phyloP scores from a whole-genome alignment of 2,888 invertebrate genomes.

The Sinodicranocentrus sp. region DNA sequence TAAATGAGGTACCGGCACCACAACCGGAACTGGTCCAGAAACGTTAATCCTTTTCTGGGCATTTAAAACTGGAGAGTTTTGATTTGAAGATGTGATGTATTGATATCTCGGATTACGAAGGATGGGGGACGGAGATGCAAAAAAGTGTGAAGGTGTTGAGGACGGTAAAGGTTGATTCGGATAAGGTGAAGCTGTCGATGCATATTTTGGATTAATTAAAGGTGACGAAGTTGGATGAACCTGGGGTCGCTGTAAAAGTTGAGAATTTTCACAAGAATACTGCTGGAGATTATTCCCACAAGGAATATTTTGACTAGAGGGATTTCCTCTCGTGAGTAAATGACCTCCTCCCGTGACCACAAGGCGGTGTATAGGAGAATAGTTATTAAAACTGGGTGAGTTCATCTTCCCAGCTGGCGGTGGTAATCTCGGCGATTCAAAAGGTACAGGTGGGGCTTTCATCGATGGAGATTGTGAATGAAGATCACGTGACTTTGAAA shows the following conservation, averaged over 20 bases:
- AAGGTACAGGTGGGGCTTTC: conserved; percentile 37
- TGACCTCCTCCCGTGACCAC: conserved; percentile 75
- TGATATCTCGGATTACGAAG: conserved; percentile 75
- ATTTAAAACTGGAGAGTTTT: conserved; percentile 76
- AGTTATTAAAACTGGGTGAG: conserved; percentile 76
- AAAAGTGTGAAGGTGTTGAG: conserved; percentile 35
- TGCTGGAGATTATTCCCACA: conserved; percentile 1
- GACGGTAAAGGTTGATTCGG: conserved; percentile 10
- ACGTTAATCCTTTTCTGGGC: conserved; percentile 67
- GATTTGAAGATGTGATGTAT: conserved; percentile 76
- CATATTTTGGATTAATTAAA: conserved; percentile 74
- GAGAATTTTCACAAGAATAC: conserved; percentile 48
- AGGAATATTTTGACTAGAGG: conserved; percentile 42
- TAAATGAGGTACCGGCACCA: conserved; percentile 65
- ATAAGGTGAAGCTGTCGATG: conserved; percentile 33
- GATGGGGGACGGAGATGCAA: conserved; percentile 75
- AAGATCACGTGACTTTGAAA: too few species aligned
- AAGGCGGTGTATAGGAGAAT: conserved; percentile 76
- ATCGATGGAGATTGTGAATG: conserved; percentile 32
- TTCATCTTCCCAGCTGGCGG: conserved; percentile 56
- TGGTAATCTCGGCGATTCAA: conserved; percentile 36
- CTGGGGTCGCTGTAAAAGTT: conserved; percentile 30
- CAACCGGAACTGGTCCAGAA: conserved; percentile 63
- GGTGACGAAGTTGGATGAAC: conserved; percentile 68
- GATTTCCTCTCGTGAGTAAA: conserved; percentile 55